Base-by-base conservation (phyloP, 1,140 invertebrate genomes). In the Drosophila willistoni region DNA sequence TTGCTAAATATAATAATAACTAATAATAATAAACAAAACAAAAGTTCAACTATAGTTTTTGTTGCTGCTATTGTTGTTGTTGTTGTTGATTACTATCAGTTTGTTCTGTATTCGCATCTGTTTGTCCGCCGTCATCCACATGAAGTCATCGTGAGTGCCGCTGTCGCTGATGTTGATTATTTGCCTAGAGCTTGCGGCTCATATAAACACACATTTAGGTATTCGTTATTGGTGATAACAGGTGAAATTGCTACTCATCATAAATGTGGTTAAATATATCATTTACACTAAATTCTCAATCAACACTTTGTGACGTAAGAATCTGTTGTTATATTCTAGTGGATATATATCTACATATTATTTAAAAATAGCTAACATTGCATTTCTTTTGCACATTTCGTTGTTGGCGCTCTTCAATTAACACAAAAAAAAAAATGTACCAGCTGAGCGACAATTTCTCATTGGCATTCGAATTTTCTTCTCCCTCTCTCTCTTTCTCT, bases 361-460 rank as follows among this genome's bases (percentile, higher is more conserved):
- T 69, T 62, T 83, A 86, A 59, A 87, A 87, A 87, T 86, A 86
- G 83, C 64, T 67, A 59, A 77, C 63, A 57, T 7, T 73, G 71
- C 66, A 81, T 73, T 80, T 85, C 68, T 82, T 79, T 70, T 79
- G 72, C 71, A 79, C 55, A 60, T 71, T 75, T 71, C 42, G 7
- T 68, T 29, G 73, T 81, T 56, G 29, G 6, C 29, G 65, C 57
- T 72, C 64, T 87, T 66, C 64, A 89, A 89, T 89, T 89, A 89
- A 71, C 84, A 81, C 64, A 62, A 61, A 56, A 29, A 29, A 71
- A 25, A 25, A 29, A 29, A 29, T 7, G 54, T 67, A 65, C 68
- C 64, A 80, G 71, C 80, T 73, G 77, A 77, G 67, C 64, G 62
- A 77, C 64, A 73, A 41, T 77, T 67, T 59, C 34, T 79, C 29